A percentile compares a stretch with the other conserved stretches of the same genome.
Conservation (phyloP, 2,888 invertebrate species). For the Spisula subtruncata region DNA sequence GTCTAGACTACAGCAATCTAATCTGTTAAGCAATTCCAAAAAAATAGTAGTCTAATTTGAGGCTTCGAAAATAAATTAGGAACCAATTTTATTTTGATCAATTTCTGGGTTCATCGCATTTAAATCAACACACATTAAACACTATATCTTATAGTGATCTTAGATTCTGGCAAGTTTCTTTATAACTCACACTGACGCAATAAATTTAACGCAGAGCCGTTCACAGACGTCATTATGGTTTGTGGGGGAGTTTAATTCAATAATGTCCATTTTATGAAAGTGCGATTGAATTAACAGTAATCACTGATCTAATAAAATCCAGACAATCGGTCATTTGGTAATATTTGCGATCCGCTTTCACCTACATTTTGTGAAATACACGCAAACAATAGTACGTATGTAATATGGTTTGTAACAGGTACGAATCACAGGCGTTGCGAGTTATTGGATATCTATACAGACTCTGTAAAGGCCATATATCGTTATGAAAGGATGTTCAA, state of each 20-base stretch:
- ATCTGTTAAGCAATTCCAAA: too few species aligned
- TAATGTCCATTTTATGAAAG: conserved; percentile 7
- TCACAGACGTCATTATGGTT: not conserved
- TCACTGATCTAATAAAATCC: conserved; percentile 40
- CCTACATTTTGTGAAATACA: not conserved
- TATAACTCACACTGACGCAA: too few species aligned
- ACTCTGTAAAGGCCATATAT: not conserved
- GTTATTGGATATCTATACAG: not conserved
- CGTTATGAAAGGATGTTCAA: not conserved
- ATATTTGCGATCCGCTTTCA: conserved; percentile 21
- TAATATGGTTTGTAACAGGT: not conserved
- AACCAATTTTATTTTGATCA: too few species aligned
- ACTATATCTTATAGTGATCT: too few species aligned
- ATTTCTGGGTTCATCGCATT: too few species aligned
- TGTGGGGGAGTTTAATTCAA: conserved; percentile 44
- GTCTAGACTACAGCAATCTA: too few species aligned
- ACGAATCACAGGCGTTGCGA: not conserved
- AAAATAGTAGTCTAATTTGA: too few species aligned
- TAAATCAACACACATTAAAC: too few species aligned
- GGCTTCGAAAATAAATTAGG: too few species aligned
- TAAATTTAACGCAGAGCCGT: too few species aligned
- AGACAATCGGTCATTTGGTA: conserved; percentile 8
- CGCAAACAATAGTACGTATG: not conserved
- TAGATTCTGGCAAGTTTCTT: too few species aligned
- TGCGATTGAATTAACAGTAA: conserved; percentile 35